These are phyloP conservation scores for Cryptocephalus primarius DNA, from an alignment of 2,888 invertebrate genomes.

Conservation along the genomic window DNA sequence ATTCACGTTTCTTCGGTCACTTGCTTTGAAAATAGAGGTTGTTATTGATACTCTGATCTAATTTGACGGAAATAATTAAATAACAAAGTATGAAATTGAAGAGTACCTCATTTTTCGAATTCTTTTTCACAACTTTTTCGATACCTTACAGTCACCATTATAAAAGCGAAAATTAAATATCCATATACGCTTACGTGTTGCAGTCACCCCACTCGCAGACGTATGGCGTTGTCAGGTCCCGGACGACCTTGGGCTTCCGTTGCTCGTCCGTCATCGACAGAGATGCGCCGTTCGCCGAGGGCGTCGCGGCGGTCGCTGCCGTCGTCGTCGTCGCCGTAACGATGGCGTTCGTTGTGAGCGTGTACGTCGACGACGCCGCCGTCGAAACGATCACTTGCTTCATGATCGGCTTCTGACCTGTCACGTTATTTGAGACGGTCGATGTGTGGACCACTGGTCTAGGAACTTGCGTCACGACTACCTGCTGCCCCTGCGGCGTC, in stretches of 20 bases:
- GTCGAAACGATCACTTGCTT: constrained; percentile 21
- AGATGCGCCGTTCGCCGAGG: constrained; percentile 13
- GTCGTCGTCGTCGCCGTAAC: constrained; percentile 8
- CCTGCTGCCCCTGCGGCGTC: constrained; percentile 55
- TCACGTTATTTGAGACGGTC: constrained; percentile 37
- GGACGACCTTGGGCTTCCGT: constrained; percentile 30
- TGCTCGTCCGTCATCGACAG: constrained; percentile 21
- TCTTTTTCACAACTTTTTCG: too few species aligned
- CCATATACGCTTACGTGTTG: constrained; percentile 42
- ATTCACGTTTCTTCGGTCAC: too few species aligned
- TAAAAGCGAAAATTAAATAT: too few species aligned
- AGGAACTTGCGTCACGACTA: constrained; percentile 50
- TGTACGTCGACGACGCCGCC: constrained; percentile 1
- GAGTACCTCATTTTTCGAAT: too few species aligned
- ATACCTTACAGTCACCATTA: too few species aligned
- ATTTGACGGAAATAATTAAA: too few species aligned
- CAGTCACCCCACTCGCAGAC: constrained; percentile 95
- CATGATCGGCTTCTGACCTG: constrained; percentile 17
- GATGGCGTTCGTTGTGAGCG: constrained; percentile 22
- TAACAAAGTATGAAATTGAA: too few species aligned
- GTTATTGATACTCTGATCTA: too few species aligned
- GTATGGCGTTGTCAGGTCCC: constrained; percentile 42
- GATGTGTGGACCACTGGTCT: constrained; percentile 43
- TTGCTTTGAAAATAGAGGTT: too few species aligned
- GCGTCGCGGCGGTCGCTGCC: constrained; percentile 17